phyloP scores from a whole-genome alignment of 2,888 invertebrate genomes.

The Eupsilia transversa region DNA sequence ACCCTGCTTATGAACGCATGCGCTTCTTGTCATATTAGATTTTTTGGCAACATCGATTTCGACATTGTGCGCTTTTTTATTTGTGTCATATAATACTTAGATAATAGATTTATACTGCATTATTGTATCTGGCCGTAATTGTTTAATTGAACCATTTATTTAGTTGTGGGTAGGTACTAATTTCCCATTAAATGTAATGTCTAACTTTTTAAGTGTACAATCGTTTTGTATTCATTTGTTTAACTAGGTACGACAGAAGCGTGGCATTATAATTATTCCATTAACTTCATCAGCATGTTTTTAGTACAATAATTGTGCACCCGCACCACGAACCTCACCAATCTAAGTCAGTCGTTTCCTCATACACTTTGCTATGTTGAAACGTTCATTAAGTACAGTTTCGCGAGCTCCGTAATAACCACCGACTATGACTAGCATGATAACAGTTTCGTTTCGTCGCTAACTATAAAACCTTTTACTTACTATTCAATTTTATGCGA shows the following conservation, averaged over 20 bases:
- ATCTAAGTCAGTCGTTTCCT: constrained; percentile 65
- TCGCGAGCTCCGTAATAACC: constrained; percentile 58
- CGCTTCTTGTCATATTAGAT: background rate
- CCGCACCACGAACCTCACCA: constrained; percentile 38
- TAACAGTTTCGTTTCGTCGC: constrained; percentile 57
- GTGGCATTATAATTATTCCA: constrained; percentile 4
- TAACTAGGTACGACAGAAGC: constrained; percentile 1
- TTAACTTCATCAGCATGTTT: constrained; percentile 35
- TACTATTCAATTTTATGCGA: constrained; percentile 48
- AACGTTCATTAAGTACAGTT: constrained; percentile 67
- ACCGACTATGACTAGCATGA: constrained; percentile 55
- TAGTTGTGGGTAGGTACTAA: background rate
- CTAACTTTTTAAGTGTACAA: background rate
- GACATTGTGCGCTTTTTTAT: background rate
- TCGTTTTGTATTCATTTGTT: background rate
- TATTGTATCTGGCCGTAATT: background rate
- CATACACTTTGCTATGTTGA: constrained; percentile 67
- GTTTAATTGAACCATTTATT: constrained; percentile 13
- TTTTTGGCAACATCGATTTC: background rate
- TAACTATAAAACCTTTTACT: constrained; percentile 39
- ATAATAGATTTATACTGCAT: background rate
- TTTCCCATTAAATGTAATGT: constrained; percentile 21
- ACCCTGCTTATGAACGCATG: background rate
- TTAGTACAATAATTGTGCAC: constrained; percentile 34
- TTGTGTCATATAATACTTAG: background rate